Conservation (phyloP, 2,888 invertebrate species). For the Sarcophaga rosellei region DNA sequence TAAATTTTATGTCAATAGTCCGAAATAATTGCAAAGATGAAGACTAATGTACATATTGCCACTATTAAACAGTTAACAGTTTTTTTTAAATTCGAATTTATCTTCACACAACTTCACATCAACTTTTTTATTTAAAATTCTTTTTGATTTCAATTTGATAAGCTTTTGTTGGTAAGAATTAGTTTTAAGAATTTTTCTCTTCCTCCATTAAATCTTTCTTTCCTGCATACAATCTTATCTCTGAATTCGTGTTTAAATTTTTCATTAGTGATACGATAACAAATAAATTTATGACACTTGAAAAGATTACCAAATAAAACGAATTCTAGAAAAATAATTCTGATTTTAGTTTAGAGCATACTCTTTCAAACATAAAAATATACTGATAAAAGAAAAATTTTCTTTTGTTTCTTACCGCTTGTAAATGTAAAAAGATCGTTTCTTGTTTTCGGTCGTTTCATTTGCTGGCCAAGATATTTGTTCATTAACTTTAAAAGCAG, state of each 20-base stretch:
- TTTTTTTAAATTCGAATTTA: too few relatives aligned
- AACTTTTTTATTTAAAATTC: not conserved
- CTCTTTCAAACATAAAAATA: not conserved
- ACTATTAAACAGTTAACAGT: too few relatives aligned
- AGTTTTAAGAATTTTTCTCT: not conserved
- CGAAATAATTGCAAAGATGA: too few relatives aligned
- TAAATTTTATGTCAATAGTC: too few relatives aligned
- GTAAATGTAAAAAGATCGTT: not conserved
- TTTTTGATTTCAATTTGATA: not conserved
- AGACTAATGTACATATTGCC: too few relatives aligned
- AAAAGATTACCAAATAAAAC: not conserved
- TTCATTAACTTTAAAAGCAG: slow-evolving; percentile 37
- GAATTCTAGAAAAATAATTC: not conserved
- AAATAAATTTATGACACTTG: not conserved
- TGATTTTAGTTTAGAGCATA: not conserved
- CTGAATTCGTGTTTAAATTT: slow-evolving; percentile 2
- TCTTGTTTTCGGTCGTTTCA: slow-evolving; percentile 7
- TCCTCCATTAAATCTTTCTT: too few relatives aligned
- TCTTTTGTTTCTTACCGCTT: not conserved
- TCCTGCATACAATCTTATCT: not conserved
- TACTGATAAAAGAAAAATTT: not conserved
- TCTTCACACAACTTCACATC: too few relatives aligned
- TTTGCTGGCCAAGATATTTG: not conserved
- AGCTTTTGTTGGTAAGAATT: too few relatives aligned
- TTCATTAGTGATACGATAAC: slow-evolving; percentile 30